Conservation (phyloP, 2,113 vertebrate genomes). For the Plectropomus leopardus region DNA sequence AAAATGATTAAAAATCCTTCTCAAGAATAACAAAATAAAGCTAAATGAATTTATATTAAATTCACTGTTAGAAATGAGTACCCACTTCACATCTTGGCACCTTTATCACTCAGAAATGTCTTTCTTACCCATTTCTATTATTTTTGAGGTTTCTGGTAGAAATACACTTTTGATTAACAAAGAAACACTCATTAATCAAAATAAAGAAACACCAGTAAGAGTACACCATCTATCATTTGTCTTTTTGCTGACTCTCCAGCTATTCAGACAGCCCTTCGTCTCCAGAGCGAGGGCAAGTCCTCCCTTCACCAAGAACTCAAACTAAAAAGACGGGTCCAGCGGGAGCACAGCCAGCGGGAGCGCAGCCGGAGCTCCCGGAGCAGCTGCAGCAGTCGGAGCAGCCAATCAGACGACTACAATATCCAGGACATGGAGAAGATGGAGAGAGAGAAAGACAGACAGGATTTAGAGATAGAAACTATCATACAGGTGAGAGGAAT, state of each 20-base stretch:
- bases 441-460: constrained; percentile 77
- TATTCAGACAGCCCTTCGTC: constrained; percentile 80
- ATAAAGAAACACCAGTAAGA: too few species aligned
- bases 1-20: too few species aligned
- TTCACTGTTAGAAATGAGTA: too few species aligned
- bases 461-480: constrained; percentile 81
- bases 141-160: too few species aligned
- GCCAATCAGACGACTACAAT: constrained; percentile 73
- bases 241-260: constrained; percentile 59
- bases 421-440: constrained; percentile 71
- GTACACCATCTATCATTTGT: background rate
- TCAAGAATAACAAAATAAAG: too few species aligned
- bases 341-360: constrained; percentile 72
- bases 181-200: background rate
- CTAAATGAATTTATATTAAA: too few species aligned
- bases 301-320: constrained; percentile 84
- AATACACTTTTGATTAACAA: too few species aligned
- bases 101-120: too few species aligned
- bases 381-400: constrained; percentile 76
- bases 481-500: constrained; percentile 82
- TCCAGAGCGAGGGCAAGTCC: constrained; percentile 77
- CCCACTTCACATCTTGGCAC: too few species aligned
- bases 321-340: constrained; percentile 77
- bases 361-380: constrained; percentile 65
- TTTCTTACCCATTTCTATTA: too few species aligned